Percentiles rank a stretch among this genome's conserved stretches.
Evolutionary conservation across 2,888 invertebrate genomes (phyloP).

Genomic region (Trachelus tabidus): DNA sequence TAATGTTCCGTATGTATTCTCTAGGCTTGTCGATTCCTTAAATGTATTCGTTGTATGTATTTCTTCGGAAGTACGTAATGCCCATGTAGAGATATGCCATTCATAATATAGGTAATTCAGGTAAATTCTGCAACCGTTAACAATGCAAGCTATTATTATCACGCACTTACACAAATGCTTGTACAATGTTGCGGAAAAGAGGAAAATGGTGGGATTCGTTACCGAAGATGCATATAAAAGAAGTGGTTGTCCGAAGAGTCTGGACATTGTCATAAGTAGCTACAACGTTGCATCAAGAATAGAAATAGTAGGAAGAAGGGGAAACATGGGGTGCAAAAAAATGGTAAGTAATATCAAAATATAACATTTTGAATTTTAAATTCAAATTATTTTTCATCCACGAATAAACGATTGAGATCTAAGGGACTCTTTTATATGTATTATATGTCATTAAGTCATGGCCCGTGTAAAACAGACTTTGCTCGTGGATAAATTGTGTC

Average conservation of each 20-base stretch:
- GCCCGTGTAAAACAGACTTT: neutral
- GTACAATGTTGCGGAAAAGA: neutral
- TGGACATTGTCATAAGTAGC: neutral
- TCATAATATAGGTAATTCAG: constrained; percentile 18
- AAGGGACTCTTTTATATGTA: neutral
- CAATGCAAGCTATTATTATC: constrained; percentile 45
- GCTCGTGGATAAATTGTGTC: neutral
- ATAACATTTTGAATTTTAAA: neutral
- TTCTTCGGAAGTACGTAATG: constrained; percentile 30
- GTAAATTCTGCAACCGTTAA: constrained; percentile 38
- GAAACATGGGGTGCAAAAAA: constrained; percentile 9
- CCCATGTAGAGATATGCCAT: constrained; percentile 18
- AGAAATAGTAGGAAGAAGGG: neutral
- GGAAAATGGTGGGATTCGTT: constrained; percentile 19
- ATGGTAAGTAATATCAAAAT: constrained; percentile 6
- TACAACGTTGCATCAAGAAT: neutral
- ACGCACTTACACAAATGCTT: constrained; percentile 34
- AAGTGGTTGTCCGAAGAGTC: constrained; percentile 3
- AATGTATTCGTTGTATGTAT: neutral
- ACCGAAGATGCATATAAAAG: constrained; percentile 13
- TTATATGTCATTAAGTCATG: neutral
- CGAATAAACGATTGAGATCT: neutral
- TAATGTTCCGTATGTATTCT: neutral
- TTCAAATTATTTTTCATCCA: neutral
- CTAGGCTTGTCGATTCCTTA: neutral